Evolutionary conservation across 1,140 invertebrate genomes (phyloP), one percentile per base, ranked within the genome.

Genomic region (Chrysoperla carnea): DNA sequence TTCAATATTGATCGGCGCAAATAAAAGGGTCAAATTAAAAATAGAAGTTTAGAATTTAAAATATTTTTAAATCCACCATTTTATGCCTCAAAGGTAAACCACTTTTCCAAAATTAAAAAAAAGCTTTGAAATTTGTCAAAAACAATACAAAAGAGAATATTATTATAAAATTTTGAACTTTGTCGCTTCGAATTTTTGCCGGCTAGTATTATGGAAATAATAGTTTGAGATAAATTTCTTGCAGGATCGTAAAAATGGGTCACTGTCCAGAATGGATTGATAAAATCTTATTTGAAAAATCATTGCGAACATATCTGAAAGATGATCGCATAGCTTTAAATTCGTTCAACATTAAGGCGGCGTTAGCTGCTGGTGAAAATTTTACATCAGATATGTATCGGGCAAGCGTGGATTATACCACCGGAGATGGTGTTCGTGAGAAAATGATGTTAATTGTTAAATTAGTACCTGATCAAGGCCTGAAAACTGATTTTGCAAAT

Each of bases 331-430:
- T 53, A 6, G 28, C 44, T 31, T 36, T 56, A 14, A 29, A 49
- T 7, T 29, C 39, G n/a, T 49, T 52, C n/a, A 48, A 44, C 1
- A 52, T 46, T 11, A 44, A 50, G 42, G 46, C 45, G 37, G 55
- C 52, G 4, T 49, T 54, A 27, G 44, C 50, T 9, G 48, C 46
- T n/a, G 55, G 55, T 8, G 55, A 57, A 40, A 57, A 55, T 43
- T 57, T 55, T 36, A 54, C 51, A 2, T 53, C 49, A 39, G 54
- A 56, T 39, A 38, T 57, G 1, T 53, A 53, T 36, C 40, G 55
- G 29, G 49, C 51, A 4, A 44, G 46, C 14, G 42, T 57, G n/a
- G 47, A 31, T 13, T 57, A 48, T 41, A 36, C n/a, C 28, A 42
- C 37, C 13, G 35, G 13, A 43, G 50, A 44, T 43, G 42, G 48